A percentile compares a stretch with the other conserved stretches of the same genome.
Conservation (phyloP, 2,888 invertebrate species). For the Chrysina gloriosa region DNA sequence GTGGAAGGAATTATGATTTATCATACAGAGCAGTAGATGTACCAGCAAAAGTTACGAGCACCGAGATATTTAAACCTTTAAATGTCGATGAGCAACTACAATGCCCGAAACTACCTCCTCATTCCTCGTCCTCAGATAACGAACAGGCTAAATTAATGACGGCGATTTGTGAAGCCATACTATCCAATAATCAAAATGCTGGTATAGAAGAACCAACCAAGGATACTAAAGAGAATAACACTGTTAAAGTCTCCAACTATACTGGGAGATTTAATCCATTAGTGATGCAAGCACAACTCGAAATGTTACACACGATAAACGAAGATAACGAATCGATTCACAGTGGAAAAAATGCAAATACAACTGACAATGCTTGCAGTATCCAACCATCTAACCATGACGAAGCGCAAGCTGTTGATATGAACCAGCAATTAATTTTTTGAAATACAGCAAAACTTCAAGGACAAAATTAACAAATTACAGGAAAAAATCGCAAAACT, state of each 20-base stretch:
- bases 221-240: neutral
- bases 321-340: constrained; percentile 12
- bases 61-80: constrained; percentile 39
- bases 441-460: constrained; percentile 18
- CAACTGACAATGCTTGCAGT: neutral
- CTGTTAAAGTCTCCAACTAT: neutral
- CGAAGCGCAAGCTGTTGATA: neutral
- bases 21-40: constrained; percentile 18
- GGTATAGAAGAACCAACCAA: constrained; percentile 12
- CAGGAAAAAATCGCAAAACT: constrained; percentile 21
- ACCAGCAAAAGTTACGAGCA: constrained; percentile 1
- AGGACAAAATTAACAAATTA: constrained; percentile 17
- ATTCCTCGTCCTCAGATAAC: constrained; percentile 8
- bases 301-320: constrained; percentile 2
- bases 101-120: neutral
- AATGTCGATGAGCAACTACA: constrained; percentile 34
- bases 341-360: neutral
- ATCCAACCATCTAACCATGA: neutral
- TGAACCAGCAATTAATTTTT: neutral
- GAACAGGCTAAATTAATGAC: constrained; percentile 43
- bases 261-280: neutral
- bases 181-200: constrained; percentile 25
- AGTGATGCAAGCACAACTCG: neutral
- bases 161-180: constrained; percentile 45
- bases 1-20: constrained; percentile 43